Percentiles rank a stretch among this genome's conserved stretches.
These are phyloP conservation scores for Rhinopomastus cyanomelas DNA, from an alignment of 2,113 vertebrate genomes.

Conservation along the genomic window DNA sequence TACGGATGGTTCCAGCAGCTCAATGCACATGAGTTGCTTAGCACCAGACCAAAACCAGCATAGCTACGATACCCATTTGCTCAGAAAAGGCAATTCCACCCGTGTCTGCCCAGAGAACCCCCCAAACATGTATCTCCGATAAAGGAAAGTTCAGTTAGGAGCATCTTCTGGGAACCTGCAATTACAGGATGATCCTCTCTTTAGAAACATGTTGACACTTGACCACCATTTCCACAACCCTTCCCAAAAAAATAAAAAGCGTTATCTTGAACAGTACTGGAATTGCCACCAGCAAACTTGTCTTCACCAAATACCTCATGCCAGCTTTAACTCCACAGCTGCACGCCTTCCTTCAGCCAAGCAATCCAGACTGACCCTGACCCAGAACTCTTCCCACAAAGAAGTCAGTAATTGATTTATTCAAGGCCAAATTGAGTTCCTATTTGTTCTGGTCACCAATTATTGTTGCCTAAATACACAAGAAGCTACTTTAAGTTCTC, in stretches of 20 bases:
- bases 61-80: background rate
- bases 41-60: background rate
- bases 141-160: background rate
- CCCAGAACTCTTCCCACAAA: background rate
- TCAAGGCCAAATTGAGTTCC: background rate
- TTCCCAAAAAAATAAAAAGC: background rate
- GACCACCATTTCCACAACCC: background rate
- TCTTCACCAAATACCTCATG: background rate
- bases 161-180: background rate
- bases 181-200: background rate
- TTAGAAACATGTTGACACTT: constrained; percentile 12
- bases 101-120: background rate
- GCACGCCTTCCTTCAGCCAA: background rate
- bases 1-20: background rate
- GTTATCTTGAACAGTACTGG: background rate
- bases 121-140: background rate
- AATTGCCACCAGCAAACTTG: background rate
- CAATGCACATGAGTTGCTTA: accelerated
- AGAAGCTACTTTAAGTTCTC: background rate
- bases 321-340: background rate
- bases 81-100: background rate
- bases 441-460: background rate
- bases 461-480: background rate
- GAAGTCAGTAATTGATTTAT: background rate
- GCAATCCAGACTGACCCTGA: background rate